phyloP scores from a whole-genome alignment of 2,113 vertebrate genomes.

The Saccopteryx bilineata region DNA sequence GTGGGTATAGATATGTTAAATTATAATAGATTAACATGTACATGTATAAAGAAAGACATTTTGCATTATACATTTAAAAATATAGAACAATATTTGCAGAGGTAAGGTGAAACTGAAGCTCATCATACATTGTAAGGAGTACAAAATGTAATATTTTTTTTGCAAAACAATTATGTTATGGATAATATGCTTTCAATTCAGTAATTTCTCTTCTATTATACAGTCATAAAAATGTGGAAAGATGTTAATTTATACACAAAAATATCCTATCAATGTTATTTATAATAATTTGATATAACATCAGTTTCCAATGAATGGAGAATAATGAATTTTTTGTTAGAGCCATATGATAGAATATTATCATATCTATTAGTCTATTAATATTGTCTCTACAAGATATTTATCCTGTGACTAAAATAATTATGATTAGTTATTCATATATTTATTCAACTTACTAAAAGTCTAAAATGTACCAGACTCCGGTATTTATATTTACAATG shows the following conservation, averaged over 20 bases:
- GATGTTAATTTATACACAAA: constrained; percentile 20
- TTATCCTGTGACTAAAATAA: constrained; percentile 57
- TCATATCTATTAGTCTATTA: constrained; percentile 3
- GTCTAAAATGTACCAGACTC: background rate
- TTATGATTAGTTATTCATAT: constrained; percentile 36
- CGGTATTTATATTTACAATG: background rate
- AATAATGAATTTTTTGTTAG: constrained; percentile 53
- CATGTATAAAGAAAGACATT: background rate
- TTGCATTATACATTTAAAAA: background rate
- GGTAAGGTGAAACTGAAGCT: background rate
- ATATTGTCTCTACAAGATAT: constrained; percentile 15
- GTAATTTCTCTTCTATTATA: background rate
- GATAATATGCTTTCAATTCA: background rate
- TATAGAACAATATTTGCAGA: background rate
- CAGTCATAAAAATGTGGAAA: constrained; percentile 13
- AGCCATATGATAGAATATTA: background rate
- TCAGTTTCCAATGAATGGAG: background rate
- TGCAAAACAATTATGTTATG: background rate
- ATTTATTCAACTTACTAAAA: constrained; percentile 10
- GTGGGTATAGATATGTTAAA: background rate
- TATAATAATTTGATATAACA: constrained; percentile 38
- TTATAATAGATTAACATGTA: constrained; percentile 4
- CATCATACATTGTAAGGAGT: background rate
- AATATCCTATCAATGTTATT: constrained; percentile 14
- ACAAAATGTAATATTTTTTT: background rate